These are phyloP conservation scores for Artibeus lituratus DNA, from an alignment of 2,797 vertebrate species.

Conservation along the genomic window DNA sequence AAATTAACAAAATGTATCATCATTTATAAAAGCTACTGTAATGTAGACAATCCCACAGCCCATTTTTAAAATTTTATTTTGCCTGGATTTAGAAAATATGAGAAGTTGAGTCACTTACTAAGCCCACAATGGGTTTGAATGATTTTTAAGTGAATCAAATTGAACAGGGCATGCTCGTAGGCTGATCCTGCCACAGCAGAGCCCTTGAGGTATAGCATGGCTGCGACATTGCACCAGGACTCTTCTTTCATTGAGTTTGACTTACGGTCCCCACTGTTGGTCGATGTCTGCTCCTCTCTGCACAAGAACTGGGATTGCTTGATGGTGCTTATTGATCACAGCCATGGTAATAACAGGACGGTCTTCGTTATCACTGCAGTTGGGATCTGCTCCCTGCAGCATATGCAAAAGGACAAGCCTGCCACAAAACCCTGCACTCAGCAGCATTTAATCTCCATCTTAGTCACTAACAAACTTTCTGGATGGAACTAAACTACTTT, in stretches of 20 bases:
- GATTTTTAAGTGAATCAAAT: background rate
- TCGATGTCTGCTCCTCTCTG: conserved; percentile 86
- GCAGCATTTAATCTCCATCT: background rate
- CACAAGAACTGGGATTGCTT: conserved; percentile 84
- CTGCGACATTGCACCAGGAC: background rate
- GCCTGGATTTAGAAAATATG: background rate
- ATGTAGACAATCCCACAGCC: background rate
- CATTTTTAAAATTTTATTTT: background rate
- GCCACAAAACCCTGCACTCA: background rate
- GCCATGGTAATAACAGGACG: conserved; percentile 82
- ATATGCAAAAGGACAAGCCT: background rate
- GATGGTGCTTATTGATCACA: conserved; percentile 81
- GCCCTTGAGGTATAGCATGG: background rate
- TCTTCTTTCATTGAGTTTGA: background rate
- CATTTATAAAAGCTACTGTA: conserved; percentile 37
- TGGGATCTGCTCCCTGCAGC: conserved; percentile 88
- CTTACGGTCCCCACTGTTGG: conserved; percentile 87
- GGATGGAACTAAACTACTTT: background rate
- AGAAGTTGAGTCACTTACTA: background rate
- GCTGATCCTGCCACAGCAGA: background rate
- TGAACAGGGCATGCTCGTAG: background rate
- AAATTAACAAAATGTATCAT: conserved; percentile 22
- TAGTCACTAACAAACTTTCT: background rate
- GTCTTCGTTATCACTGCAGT: conserved; percentile 76
- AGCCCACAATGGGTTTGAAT: background rate